Base-by-base conservation (phyloP, 1,140 invertebrate genomes). In the Drosophila repleta region DNA sequence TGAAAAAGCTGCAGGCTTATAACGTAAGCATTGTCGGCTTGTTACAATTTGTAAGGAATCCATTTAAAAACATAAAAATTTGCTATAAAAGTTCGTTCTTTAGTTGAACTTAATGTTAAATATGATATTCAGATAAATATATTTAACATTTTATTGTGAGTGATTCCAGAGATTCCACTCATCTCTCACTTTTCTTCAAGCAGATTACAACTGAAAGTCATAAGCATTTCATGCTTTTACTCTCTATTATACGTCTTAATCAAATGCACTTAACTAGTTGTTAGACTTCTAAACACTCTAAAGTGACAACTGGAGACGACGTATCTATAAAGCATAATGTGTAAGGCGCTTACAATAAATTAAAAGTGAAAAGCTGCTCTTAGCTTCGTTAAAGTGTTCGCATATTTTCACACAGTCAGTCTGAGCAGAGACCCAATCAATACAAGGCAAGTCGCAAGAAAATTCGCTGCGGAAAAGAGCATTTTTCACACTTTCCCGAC, bases 401-500 rank as follows among this genome's bases (percentile, higher is more conserved):
- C 63, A 55, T 60, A 51, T 71, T 67, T 72, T 37, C 48, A 53
- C 49, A 46, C 57, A 65, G 5, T 3, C 24, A 24, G 2, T 3
- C 4, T 3, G 24, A 29, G 26, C 26, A 29, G 26, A 51, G 24
- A 29, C 13, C 1, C 45, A 55, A 51, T 58, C 62, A 66, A 71
- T 65, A 58, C 41, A n/a, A n/a, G 13, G 18, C 15, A 17, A 17
- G 15, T 11, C 4, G 17, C 45, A 29, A 45, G 55, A 58, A 51
- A 67, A 58, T 57, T 29, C 26, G 51, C 46, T 26, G 10, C 60
- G 37, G 35, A 58, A 29, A n/a, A 60, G 41, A 57, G 62, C 45
- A 71, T 57, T 71, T 73, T 68, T 67, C 48, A 73, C 69, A 68
- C 64, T 73, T 73, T 67, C 56, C 55, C 64, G 52, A 18, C 6